Evolutionary conservation across 1,140 invertebrate species (phyloP).

Genomic region (Leptinotarsa texana): DNA sequence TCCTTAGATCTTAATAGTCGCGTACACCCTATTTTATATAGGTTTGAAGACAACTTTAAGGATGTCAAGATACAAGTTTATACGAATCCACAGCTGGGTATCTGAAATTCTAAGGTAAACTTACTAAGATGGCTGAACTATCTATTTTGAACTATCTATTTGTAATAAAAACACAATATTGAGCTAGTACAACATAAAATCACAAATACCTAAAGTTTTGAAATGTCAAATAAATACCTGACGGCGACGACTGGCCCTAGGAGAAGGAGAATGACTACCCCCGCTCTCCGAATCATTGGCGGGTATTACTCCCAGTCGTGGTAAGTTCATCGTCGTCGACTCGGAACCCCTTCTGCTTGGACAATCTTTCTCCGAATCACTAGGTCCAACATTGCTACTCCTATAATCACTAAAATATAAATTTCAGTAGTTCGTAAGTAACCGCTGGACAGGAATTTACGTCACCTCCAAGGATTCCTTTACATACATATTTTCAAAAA

Average conservation of each 20-base stretch:
- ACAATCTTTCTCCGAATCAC: constrained; percentile 84
- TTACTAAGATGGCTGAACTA: too few species aligned
- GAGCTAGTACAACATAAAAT: too few species aligned
- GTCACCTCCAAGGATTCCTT: background rate
- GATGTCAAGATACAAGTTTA: too few species aligned
- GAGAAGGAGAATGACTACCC: constrained; percentile 83
- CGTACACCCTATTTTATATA: too few species aligned
- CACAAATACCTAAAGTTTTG: background rate
- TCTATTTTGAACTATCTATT: too few species aligned
- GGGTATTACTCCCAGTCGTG: constrained; percentile 67
- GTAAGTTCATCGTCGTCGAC: constrained; percentile 52
- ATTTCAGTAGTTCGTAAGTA: too few species aligned
- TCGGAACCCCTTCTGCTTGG: constrained; percentile 70
- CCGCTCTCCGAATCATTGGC: constrained; percentile 84
- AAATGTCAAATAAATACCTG: constrained; percentile 60
- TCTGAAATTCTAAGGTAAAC: too few species aligned
- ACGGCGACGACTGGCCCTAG: constrained; percentile 77
- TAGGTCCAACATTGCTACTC: constrained; percentile 83
- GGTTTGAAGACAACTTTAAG: too few species aligned
- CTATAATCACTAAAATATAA: constrained; percentile 77
- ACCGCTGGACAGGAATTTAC: background rate
- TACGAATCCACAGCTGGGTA: too few species aligned
- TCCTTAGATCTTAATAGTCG: too few species aligned
- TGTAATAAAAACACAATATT: too few species aligned
- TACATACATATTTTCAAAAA: background rate